Base-by-base conservation (phyloP, 2,888 invertebrate genomes). In the Coecobrya sp. region DNA sequence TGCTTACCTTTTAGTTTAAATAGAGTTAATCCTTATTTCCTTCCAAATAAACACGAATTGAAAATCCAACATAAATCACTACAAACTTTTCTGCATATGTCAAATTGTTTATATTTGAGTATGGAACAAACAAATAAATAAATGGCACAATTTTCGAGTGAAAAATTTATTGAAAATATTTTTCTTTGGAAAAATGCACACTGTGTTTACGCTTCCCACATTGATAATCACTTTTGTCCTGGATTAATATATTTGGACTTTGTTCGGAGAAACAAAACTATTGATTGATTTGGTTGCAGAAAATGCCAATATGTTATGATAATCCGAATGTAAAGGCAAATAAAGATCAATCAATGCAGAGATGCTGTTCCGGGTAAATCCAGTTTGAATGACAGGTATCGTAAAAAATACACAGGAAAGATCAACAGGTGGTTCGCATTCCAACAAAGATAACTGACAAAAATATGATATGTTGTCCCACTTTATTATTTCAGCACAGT, bases 351-450 rank as follows among this genome's bases (percentile, higher is more conserved):
- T 65, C 11, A 19, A 59, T 59, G 8, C 22, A 13, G 4, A 25
- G 4, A 68, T 13, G 70, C 4, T 16, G 13, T n/a, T 70, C 36
- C 36, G 7, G 36, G 36, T 36, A 36, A 36, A 36, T 36, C 70
- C 13, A 70, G 19, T 70, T 30, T 19, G 11, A 2, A 13, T 30
- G 27, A 10, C n/a, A 70, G 4, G 8, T 3, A 13, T 27, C 70
- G 22, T 13, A 22, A n/a, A n/a, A n/a, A n/a, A 16, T 70, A 42
- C 65, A 42, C 42, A 8, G 27, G 22, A 19, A n/a, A 49, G n/a
- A 45, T 45, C 76, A 76, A 76, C 76, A 76, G 49, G 76, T 76
- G 45, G 76, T 25, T 45, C 16, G 49, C 25, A n/a, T 49, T 76
- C 76, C 76, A 68, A 36, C 76, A 68, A 36, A 36, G 2, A 2